Evolutionary conservation across 2,888 invertebrate genomes (phyloP), one percentile per base, ranked within the genome.

Genomic region (Stenotaenia linearis): DNA sequence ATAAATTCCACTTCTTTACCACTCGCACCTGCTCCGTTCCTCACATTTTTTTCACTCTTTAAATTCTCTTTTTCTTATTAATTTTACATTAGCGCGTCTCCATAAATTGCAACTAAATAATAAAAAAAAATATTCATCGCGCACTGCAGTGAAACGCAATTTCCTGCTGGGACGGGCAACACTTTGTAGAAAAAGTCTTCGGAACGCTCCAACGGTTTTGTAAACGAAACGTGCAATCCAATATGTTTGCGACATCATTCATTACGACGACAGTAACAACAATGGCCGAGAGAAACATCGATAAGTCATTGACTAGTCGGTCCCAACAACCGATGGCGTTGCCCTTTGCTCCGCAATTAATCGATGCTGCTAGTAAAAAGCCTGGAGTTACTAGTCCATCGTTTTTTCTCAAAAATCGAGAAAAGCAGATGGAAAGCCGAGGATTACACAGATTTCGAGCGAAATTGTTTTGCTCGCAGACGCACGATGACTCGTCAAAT

Each of bases 271-370:
- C 45, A 45, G 45, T 9, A 45, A 18, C 45, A 45, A 45, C 45
- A 45, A 45, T 45, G 15, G 45, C n/a, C 6, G 15, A 45, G 25
- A 69, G 18, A 50, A 50, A 69, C 69, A 69, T 69, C 69, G 69
- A 69, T 69, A 69, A 69, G 69, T 69, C 69, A 69, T 69, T 69
- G 69, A 69, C 69, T 69, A 69, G 69, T 69, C 69, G n/a, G 69
- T 25, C 69, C 69, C 69, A 69, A 69, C 69, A 69, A 25, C 25
- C 69, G 25, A 69, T 69, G 69, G 69, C 69, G 25, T 69, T 69
- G 69, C 69, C 69, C 69, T 69, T 69, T 69, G 69, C 69, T 69
- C 69, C 69, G 23, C 69, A 69, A 69, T 69, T 69, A 69, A 69
- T 69, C 69, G 69, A 69, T 69, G 69, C 15, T 12, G 28, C 69